Base-by-base conservation (phyloP, 2,888 invertebrate species). In the Pandemis cinnamomeana region DNA sequence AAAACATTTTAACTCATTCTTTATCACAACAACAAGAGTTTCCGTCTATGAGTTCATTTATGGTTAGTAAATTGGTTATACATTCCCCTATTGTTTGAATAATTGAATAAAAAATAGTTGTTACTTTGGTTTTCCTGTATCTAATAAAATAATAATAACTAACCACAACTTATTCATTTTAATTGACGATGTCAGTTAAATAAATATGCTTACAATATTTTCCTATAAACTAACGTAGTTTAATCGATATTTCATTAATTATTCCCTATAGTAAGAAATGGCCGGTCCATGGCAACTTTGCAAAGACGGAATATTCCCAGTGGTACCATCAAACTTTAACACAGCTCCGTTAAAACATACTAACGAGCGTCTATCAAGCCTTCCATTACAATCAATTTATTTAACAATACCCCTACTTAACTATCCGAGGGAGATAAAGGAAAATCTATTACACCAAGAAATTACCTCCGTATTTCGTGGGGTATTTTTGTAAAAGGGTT, bases 381-480 rank as follows among this genome's bases (percentile, higher is more conserved):
- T 7, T 42, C 66, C 60, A 66, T 71, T 66, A 68, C 55, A 46
- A 10, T 46, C 72, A 55, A 62, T 72, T 72, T 63, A 63, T 62
- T 68, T 6, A 61, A 67, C 67, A 68, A 68, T 63, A 63, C 46
- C 44, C 42, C 3, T 48, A 55, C 55, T 46, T 27, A 72, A 72
- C 67, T 67, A 62, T 66, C 48, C 7, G 41, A 60, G 13, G 20
- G 67, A 55, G 46, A 67, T 55, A 62, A 55, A 58, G 46, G 68
- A 68, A 68, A 53, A 72, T 55, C 68, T 72, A 71, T 71, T 66
- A 71, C 7, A 20, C 48, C 8, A 7, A 36, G 64, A 44, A 66
- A 71, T 46, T 55, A 36, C 64, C 58, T 46, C 71, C 71, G 41
- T 66, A 66, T 70, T 62, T 67, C 44, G 36, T 20, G 3, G 44